phyloP scores from a whole-genome alignment of 2,888 invertebrate species.

The Onchidella celtica region DNA sequence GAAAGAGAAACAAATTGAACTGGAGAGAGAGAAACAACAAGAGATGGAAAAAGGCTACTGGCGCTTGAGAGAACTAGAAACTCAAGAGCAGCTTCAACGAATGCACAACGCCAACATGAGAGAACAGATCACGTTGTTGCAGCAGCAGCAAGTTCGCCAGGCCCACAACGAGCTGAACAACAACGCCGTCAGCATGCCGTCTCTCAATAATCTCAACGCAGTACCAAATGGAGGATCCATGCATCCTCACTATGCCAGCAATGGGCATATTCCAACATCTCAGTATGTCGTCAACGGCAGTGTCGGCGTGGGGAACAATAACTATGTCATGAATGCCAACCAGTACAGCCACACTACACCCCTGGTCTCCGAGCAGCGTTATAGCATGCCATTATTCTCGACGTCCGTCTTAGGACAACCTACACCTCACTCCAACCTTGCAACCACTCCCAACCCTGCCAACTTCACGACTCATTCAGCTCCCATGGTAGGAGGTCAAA shows the following conservation, averaged over 20 bases:
- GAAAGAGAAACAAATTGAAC: slow-evolving; percentile 64
- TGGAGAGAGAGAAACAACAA: slow-evolving; percentile 61
- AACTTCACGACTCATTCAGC: slow-evolving; percentile 25
- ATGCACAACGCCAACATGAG: slow-evolving; percentile 62
- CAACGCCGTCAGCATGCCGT: slow-evolving; percentile 54
- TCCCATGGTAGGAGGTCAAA: slow-evolving; percentile 23
- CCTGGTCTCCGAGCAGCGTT: slow-evolving; percentile 1
- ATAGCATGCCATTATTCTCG: slow-evolving; percentile 11
- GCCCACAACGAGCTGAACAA: slow-evolving; percentile 54
- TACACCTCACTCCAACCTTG: background rate
- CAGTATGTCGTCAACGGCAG: background rate
- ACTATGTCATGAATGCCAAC: background rate
- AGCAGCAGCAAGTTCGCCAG: slow-evolving; percentile 58
- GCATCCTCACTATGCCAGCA: background rate
- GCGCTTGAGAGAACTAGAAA: slow-evolving; percentile 63
- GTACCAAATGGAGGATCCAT: background rate
- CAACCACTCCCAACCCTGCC: slow-evolving; percentile 14
- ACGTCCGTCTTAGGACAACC: slow-evolving; percentile 27
- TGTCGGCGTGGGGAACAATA: background rate
- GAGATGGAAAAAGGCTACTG: slow-evolving; percentile 67
- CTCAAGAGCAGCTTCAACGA: slow-evolving; percentile 62
- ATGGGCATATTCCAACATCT: background rate
- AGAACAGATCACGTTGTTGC: slow-evolving; percentile 55
- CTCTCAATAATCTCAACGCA: slow-evolving; percentile 43
- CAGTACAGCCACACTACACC: background rate